Conservation (phyloP, 2,797 vertebrate genomes). For the Rhinichthys osculus region DNA sequence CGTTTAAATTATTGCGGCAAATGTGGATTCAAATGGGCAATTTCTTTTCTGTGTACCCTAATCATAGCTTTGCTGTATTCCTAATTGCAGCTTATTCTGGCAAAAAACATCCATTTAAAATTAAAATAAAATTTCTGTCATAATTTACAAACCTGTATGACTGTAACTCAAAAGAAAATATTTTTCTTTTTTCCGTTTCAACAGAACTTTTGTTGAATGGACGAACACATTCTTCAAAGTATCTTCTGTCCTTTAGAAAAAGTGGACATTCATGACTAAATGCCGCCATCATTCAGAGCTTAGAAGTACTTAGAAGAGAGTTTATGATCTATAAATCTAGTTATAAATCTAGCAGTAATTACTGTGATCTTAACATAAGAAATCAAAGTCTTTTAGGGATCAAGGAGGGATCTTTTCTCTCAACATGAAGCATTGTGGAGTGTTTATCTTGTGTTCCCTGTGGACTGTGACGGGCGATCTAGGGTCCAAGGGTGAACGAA, state of each 20-base stretch:
- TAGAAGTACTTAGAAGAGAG: background rate
- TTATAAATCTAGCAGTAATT: background rate
- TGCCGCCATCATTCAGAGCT: background rate
- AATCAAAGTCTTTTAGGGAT: background rate
- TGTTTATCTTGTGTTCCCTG: background rate
- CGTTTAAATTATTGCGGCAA: background rate
- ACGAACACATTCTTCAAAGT: background rate
- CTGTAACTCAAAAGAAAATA: background rate
- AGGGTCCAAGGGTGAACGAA: slow-evolving; percentile 11
- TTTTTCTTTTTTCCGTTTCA: background rate
- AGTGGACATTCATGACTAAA: background rate
- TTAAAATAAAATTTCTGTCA: background rate
- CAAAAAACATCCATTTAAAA: background rate
- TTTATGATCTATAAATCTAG: background rate
- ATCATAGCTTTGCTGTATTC: background rate
- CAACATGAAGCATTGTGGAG: background rate
- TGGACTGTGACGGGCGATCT: background rate
- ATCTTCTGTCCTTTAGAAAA: background rate
- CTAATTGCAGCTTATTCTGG: background rate
- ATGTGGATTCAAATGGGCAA: background rate
- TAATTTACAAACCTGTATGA: background rate
- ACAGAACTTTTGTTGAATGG: too few species aligned
- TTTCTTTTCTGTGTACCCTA: slow-evolving; percentile 1
- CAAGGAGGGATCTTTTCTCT: background rate
- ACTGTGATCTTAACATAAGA: background rate